Evolutionary conservation across 2,113 vertebrate species (phyloP).

Genomic region (Perca fluviatilis): DNA sequence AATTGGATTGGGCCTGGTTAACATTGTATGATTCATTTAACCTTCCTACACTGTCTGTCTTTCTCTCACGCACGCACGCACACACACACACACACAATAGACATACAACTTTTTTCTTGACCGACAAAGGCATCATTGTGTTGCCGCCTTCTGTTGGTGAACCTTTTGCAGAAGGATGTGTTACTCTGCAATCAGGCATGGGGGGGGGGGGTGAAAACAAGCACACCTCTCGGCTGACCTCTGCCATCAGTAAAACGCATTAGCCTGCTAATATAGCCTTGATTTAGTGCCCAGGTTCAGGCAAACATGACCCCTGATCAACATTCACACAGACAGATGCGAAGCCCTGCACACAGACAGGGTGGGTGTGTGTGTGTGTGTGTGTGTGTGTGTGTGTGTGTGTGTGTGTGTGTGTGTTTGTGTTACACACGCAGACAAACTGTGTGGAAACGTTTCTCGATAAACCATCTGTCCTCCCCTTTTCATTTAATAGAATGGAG

Average conservation of each 20-base stretch:
- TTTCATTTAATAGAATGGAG: not conserved
- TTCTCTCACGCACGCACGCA: conserved; percentile 17
- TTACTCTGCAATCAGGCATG: conserved; percentile 67
- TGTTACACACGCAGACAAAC: conserved; percentile 31
- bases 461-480: conserved; percentile 35
- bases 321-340: conserved; percentile 63
- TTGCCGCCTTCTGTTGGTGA: conserved; percentile 67
- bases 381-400: conserved; percentile 36
- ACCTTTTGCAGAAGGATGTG: conserved; percentile 76
- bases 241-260: conserved; percentile 71
- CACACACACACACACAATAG: conserved; percentile 17
- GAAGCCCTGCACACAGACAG: conserved; percentile 5
- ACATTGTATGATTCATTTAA: conserved; percentile 84
- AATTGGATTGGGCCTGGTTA: conserved; percentile 84
- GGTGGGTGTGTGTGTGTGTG: conserved; percentile 1
- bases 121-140: conserved; percentile 82
- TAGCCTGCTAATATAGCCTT: conserved; percentile 79
- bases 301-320: conserved; percentile 81
- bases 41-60: conserved; percentile 61
- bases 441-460: not conserved
- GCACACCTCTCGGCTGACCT: conserved; percentile 79
- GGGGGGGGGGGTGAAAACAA: conserved; percentile 65
- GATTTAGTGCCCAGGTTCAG: conserved; percentile 82
- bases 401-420: conserved; percentile 2
- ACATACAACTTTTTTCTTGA: conserved; percentile 44